Evolutionary conservation across 2,113 vertebrate species (phyloP), one percentile per base, ranked within the genome.

Genomic region (Gadus chalcogrammus): DNA sequence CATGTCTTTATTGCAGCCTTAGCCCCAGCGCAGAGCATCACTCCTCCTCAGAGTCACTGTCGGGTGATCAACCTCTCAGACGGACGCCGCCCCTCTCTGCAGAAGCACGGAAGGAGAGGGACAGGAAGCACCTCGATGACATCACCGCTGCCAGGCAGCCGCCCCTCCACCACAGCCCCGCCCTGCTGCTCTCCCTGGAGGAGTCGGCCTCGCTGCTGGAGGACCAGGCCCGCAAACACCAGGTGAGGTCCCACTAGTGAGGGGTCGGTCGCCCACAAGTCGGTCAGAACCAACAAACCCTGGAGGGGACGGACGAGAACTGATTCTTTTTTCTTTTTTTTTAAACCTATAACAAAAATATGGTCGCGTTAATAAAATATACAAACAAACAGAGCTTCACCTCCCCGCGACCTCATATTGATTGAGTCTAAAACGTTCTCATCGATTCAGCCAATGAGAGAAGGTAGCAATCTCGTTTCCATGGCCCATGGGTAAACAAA

Each of bases 81-180:
- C 64, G 55, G 17, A 73, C 22, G 15, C 86, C 22, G 15, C 89
- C 84, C 0, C 0, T 93, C 16, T 92, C 94, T 9, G 1, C 71
- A 0, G 93, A 93, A 69, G 93, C 93, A 62, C 91, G 91, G 72
- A 83, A 72, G 70, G 89, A 85, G 69, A 85, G 77, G 27, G 94
- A 98, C 68, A 94, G 83, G 82, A 94, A 95, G 80, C 96, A 96
- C 74, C 85, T 98, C 20, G 92, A 98, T 87, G 96, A 99, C 67
- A 84, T 97, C 88, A 98, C 96, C 55, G 90, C 97, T 1, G 96
- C 95, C 16, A 94, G 82, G 28, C 89, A 95, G 22, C 93, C 95
- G 3, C 95, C 92, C 0, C 94, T 98, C 17, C 92, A 94, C 82
- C 85, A 97, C 69, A 84, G 69, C 63, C 95, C 96, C 0, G 71